Evolutionary conservation across 2,113 vertebrate species (phyloP).

Genomic region (Typhlomys cinereus): DNA sequence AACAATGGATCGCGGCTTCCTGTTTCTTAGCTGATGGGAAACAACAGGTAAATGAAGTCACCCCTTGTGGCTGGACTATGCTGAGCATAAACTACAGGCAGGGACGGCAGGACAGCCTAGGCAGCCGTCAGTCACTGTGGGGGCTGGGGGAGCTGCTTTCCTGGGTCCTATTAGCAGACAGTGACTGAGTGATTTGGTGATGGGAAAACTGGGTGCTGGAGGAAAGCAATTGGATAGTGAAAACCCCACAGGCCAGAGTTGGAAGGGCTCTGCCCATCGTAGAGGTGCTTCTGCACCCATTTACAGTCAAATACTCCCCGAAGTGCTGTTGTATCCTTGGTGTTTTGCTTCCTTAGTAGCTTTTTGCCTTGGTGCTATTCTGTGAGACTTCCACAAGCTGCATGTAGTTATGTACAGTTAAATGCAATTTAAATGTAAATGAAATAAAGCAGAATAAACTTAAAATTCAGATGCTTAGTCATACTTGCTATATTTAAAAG

Average conservation of each 20-base stretch:
- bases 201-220: neutral
- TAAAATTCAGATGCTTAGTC: neutral
- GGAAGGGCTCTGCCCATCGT: neutral
- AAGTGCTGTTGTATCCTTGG: rapidly evolving
- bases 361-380: neutral
- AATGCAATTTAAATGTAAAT: neutral
- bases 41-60: conserved; percentile 26
- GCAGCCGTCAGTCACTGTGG: neutral
- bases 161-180: neutral
- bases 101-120: neutral
- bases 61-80: neutral
- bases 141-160: neutral
- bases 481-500: neutral
- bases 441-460: neutral
- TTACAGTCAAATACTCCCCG: too few relatives aligned
- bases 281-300: neutral
- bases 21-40: conserved; percentile 50
- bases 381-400: neutral
- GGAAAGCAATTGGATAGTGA: neutral
- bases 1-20: neutral
- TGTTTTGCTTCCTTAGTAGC: neutral
- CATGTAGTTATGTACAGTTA: neutral
- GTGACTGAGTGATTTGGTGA: neutral
- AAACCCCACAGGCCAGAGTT: neutral
- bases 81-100: neutral